A percentile compares a stretch with the other conserved stretches of the same genome.
Evolutionary conservation across 2,797 vertebrate genomes (phyloP).

Genomic region (Gallinago stenura): DNA sequence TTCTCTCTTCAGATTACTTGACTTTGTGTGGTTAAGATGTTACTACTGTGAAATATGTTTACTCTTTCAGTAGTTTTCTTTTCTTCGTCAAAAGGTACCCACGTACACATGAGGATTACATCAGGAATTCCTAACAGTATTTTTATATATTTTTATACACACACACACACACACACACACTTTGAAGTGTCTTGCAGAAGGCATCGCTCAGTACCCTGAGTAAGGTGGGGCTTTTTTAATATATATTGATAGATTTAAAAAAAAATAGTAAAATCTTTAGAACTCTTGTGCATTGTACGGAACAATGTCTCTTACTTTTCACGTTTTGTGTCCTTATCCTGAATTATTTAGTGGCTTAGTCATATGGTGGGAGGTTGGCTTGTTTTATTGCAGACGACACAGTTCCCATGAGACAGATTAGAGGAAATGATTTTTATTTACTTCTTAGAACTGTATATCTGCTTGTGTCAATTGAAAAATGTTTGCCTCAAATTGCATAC

Average conservation of each 20-base stretch:
- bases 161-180: neutral
- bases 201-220: neutral
- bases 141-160: too few species aligned
- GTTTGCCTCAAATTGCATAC: slow-evolving; percentile 1
- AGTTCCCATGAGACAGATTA: neutral
- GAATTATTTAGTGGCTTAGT: slow-evolving; percentile 10
- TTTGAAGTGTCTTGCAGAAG: neutral
- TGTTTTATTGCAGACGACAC: neutral
- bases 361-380: neutral
- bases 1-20: neutral
- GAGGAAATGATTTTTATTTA: slow-evolving; percentile 17
- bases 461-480: slow-evolving; percentile 42
- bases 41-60: neutral
- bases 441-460: slow-evolving; percentile 36
- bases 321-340: neutral
- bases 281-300: neutral
- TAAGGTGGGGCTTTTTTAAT: neutral
- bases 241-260: neutral
- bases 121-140: neutral
- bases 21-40: neutral
- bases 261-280: neutral
- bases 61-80: neutral
- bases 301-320: neutral
- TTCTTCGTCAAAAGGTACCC: neutral
- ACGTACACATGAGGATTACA: neutral